Base-by-base conservation (phyloP, 2,113 vertebrate species). In the Pelvicachromis taeniatus region DNA sequence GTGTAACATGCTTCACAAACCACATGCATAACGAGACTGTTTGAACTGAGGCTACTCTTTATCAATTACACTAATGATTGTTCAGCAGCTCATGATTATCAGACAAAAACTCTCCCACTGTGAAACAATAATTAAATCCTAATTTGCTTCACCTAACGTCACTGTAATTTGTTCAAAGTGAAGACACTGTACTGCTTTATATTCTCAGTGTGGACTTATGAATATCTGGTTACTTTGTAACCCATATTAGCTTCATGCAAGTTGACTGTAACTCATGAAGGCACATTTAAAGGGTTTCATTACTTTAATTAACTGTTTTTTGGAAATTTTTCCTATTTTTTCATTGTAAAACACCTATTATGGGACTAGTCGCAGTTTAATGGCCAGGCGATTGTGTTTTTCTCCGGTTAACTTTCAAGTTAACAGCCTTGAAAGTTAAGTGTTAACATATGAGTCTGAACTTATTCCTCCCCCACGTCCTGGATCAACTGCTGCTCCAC, bases 91-190 rank as follows among this genome's bases (percentile, higher is more conserved):
- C 23, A 11, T 0, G 2, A 48, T 50, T 50, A 29, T 29, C 65
- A 45, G 23, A 29, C 40, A 73, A 48, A 48, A 73, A 23, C 63
- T 31, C 3, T 56, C 63, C 56, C 29, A 50, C 6, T 10, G 21
- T 68, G 14, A n/a, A 85, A 33, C 11, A 85, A 80, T 82, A 84
- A 86, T 82, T 80, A 23, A 16, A 81, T 80, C 78, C 63, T 26
- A 45, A 73, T 59, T 50, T 35, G 65, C 52, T 53, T 80, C 45
- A 53, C 11, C 55, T 86, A 79, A 31, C 31, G 4, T 5, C 81
- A 33, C 23, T 33, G 14, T 13, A 45, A 87, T 50, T 61, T 21
- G 13, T 80, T 82, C 53, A 77, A 55, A 56, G 54, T 31, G 12
- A 52, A 31, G 17, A 75, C 77, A 83, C 65, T 70, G 42, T 14